Conservation (phyloP, 53 echinoderm and acorn worm genomes). For the Actinopyga echinites region DNA sequence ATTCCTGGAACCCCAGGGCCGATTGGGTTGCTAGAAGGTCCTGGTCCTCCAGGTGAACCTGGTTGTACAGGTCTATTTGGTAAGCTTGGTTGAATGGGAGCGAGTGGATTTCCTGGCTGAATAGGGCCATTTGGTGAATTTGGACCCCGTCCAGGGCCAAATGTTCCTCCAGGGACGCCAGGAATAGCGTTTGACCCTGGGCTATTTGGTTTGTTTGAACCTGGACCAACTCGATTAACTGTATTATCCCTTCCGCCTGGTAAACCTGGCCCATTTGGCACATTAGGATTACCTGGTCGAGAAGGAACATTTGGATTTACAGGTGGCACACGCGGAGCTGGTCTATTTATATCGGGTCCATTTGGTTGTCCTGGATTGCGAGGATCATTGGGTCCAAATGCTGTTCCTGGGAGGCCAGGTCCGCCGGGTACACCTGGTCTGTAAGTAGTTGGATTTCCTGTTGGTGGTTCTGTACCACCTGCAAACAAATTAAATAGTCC, state of each 20-base stretch:
- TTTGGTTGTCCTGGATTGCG: slow-evolving; percentile 3
- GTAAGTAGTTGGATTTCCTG: background rate
- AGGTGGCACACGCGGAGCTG: background rate
- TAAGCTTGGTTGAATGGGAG: background rate
- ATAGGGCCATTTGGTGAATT: background rate
- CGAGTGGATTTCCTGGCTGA: background rate
- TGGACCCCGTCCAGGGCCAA: background rate
- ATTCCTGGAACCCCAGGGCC: background rate
- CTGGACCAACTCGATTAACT: background rate
- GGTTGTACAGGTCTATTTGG: background rate
- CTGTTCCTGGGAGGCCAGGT: background rate
- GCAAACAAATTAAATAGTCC: background rate
- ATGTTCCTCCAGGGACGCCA: background rate
- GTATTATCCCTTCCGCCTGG: background rate
- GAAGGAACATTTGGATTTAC: background rate
- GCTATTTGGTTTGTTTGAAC: background rate
- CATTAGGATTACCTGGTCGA: background rate
- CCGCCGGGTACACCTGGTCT: background rate
- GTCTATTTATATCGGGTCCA: background rate
- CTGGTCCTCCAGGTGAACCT: slow-evolving; percentile 6
- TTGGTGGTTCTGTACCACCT: background rate
- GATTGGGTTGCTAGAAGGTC: background rate
- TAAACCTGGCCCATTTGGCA: background rate
- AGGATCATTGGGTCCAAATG: too few relatives aligned
- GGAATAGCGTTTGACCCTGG: background rate